Evolutionary conservation across 2,113 vertebrate species (phyloP).

Genomic region (Noctilio leporinus): DNA sequence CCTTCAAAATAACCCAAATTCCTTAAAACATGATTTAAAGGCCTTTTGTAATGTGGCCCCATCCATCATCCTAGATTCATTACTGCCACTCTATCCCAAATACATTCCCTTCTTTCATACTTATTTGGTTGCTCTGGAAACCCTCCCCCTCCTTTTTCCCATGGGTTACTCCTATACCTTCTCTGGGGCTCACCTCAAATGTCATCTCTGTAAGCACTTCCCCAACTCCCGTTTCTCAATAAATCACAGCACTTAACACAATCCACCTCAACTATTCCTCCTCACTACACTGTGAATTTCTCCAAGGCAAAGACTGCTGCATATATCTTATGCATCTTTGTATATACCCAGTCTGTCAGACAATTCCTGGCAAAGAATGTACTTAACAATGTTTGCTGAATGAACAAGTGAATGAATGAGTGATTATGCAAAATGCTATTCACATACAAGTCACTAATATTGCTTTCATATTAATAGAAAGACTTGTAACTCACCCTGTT

Average conservation of each 20-base stretch:
- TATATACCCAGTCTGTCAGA: background rate
- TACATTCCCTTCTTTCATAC: background rate
- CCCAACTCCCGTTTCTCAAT: background rate
- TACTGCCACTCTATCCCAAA: background rate
- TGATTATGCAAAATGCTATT: background rate
- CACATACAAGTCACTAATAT: background rate
- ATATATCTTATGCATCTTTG: background rate
- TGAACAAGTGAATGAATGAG: background rate
- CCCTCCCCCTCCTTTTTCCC: background rate
- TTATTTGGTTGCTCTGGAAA: background rate
- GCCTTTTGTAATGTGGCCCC: background rate
- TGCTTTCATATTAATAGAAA: background rate
- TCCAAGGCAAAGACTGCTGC: background rate
- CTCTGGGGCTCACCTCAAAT: constrained; percentile 2
- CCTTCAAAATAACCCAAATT: background rate
- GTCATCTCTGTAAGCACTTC: background rate
- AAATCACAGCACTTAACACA: background rate
- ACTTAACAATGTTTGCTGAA: background rate
- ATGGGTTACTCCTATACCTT: background rate
- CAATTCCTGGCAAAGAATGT: background rate
- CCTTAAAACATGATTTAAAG: background rate
- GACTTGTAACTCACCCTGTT: constrained; percentile 81
- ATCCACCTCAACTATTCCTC: background rate
- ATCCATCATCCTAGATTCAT: background rate
- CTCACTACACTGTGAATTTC: constrained; percentile 27